Evolutionary conservation across 2,113 vertebrate species (phyloP).

Genomic region (Paracyprichromis sp.): DNA sequence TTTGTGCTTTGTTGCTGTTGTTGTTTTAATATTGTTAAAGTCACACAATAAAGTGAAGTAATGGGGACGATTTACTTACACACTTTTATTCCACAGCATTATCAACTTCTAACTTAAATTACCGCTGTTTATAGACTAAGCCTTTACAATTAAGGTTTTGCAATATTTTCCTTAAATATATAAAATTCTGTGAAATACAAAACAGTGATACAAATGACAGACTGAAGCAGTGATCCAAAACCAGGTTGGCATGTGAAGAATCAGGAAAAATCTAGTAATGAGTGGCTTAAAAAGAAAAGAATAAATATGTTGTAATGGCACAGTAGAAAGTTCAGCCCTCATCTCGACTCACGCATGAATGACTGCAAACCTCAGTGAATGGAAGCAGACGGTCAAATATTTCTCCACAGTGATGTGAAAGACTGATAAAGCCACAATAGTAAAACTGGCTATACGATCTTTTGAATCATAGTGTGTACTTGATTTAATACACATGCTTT

Average conservation of each 20-base stretch:
- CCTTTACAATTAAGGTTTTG: neutral
- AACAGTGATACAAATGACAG: neutral
- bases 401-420: neutral
- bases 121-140: rapidly evolving
- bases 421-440: neutral
- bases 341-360: neutral
- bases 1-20: neutral
- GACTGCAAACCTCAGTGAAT: neutral
- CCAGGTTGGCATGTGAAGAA: neutral
- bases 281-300: neutral
- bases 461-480: neutral
- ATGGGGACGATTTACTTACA: neutral
- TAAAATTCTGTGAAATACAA: neutral
- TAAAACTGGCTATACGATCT: neutral
- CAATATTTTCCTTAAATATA: neutral
- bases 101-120: neutral
- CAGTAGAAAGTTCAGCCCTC: neutral
- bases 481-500: neutral
- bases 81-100: neutral
- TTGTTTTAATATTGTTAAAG: neutral
- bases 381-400: neutral
- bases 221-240: neutral
- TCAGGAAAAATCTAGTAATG: rapidly evolving
- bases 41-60: neutral
- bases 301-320: neutral